Percentiles rank a stretch among this genome's conserved stretches.
These are phyloP conservation scores for Lasiurus cinereus DNA, from an alignment of 2,113 vertebrate genomes.

Conservation along the genomic window DNA sequence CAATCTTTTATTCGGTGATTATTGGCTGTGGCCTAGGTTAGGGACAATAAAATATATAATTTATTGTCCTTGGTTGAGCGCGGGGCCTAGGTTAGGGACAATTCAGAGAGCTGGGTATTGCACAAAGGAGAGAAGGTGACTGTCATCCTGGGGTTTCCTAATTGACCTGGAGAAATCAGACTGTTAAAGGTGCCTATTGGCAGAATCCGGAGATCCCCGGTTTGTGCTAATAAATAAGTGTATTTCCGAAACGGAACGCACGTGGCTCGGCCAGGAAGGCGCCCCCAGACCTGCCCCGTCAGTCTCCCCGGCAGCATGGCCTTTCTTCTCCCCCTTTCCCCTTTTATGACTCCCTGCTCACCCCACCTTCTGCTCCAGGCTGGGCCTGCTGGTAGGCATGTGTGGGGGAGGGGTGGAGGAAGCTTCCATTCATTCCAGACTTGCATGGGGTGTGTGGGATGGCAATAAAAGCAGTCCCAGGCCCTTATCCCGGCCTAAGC, in stretches of 20 bases:
- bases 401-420: constrained; percentile 1
- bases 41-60: no score
- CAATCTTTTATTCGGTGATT: constrained; percentile 34
- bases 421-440: constrained; percentile 25
- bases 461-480: background rate
- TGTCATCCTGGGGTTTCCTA: background rate
- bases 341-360: background rate
- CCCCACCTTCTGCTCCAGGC: background rate
- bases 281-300: background rate
- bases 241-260: constrained; percentile 26
- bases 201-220: background rate
- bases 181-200: background rate
- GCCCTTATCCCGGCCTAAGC: background rate
- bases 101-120: background rate
- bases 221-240: background rate
- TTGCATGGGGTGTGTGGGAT: background rate
- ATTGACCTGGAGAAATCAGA: background rate
- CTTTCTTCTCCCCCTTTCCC: background rate
- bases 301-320: background rate
- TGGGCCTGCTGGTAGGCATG: background rate
- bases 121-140: background rate
- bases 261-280: background rate
- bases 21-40: background rate
- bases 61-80: background rate
- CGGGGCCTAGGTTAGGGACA: no score